Evolutionary conservation across 2,888 invertebrate genomes (phyloP).

Genomic region (Drosophila yooni): DNA sequence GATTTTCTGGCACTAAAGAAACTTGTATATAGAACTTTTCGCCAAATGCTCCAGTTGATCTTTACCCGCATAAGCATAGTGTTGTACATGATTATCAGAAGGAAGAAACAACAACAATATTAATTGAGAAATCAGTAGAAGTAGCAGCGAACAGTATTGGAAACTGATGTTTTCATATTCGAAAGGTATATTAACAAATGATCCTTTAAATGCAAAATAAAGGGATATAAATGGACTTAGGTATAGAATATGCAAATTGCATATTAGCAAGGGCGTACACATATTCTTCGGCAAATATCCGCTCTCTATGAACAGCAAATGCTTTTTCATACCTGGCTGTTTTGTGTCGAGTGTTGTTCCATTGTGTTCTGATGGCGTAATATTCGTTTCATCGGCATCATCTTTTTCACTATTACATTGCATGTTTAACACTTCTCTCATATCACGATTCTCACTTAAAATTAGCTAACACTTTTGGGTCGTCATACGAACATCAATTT

Average conservation of each 20-base stretch:
- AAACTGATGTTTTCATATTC: not conserved
- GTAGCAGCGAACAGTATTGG: not conserved
- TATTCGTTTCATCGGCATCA: slow-evolving; percentile 71
- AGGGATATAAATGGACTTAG: not conserved
- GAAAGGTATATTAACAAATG: not conserved
- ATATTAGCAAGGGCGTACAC: not conserved
- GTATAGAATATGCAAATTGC: not conserved
- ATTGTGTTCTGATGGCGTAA: slow-evolving; percentile 72
- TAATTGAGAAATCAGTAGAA: not conserved
- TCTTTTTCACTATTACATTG: slow-evolving; percentile 72
- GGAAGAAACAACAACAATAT: not conserved
- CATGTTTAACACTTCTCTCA: slow-evolving; percentile 60
- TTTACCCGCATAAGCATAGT: not conserved
- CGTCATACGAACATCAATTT: slow-evolving; percentile 22
- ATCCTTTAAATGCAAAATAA: not conserved
- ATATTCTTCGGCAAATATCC: not conserved
- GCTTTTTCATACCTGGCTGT: slow-evolving; percentile 57
- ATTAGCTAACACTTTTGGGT: slow-evolving; percentile 68
- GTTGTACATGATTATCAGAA: not conserved
- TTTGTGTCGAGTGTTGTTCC: slow-evolving; percentile 66
- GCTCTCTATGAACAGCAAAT: not conserved
- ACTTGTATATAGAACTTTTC: not conserved
- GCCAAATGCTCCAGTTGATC: not conserved
- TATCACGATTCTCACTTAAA: slow-evolving; percentile 68
- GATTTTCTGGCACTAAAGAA: not conserved